Evolutionary conservation across 2,797 vertebrate species (phyloP).

Genomic region (Chiloscyllium punctatum): DNA sequence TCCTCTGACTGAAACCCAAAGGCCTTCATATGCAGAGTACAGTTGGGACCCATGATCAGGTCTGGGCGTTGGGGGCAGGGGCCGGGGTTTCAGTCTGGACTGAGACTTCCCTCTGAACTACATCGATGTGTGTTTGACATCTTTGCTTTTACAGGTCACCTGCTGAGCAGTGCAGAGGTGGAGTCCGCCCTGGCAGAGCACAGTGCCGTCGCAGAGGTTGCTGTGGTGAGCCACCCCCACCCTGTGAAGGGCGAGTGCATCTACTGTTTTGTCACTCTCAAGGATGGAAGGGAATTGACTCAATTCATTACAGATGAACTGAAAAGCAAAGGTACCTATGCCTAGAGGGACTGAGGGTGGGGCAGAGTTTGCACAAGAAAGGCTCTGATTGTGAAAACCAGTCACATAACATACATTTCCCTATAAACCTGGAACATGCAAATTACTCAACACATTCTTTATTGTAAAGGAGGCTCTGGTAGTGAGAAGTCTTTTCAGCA

Average conservation of each 20-base stretch:
- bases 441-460: not conserved
- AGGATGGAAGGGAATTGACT: conserved; percentile 68
- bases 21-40: not conserved
- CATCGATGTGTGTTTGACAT: not conserved
- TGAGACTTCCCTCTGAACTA: not conserved
- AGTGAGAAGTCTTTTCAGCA: not conserved
- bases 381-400: not conserved
- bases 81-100: not conserved
- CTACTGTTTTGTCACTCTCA: conserved; percentile 90
- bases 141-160: conserved; percentile 55
- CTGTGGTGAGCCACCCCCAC: conserved; percentile 82
- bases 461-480: too few species aligned
- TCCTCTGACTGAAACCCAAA: not conserved
- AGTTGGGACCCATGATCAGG: not conserved
- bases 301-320: conserved; percentile 68
- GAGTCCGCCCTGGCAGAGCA: conserved; percentile 70
- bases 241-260: conserved; percentile 89
- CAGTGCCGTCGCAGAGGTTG: conserved; percentile 70
- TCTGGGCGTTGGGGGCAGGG: too few species aligned
- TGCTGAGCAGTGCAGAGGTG: conserved; percentile 71
- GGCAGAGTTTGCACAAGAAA: not conserved
- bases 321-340: conserved; percentile 73
- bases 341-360: not conserved
- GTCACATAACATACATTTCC: not conserved
- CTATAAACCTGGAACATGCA: not conserved